Evolutionary conservation across 2,888 invertebrate species (phyloP), one percentile per base, ranked within the genome.

Genomic region (Gnatocerus cornutus): DNA sequence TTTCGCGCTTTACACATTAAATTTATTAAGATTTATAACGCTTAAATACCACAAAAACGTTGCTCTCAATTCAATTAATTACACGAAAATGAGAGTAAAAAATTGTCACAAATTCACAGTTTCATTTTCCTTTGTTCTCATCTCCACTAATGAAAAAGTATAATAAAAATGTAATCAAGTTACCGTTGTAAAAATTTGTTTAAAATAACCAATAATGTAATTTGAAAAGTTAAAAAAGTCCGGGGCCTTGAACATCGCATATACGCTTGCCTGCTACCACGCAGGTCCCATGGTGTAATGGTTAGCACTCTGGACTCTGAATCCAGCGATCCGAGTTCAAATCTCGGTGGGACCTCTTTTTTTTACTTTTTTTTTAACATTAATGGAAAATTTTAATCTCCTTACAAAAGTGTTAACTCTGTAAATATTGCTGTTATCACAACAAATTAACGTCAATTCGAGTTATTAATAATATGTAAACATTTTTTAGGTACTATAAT

Each of bases 241-340:
- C 7, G 37, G 8, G 37, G 37, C 37, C 1, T 8, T 37, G 37
- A 37, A 37, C 1, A 37, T 2, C 7, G 37, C 37, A 5, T n/a
- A 37, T 37, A 21, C 4, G 1, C 2, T 21, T 21, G 4, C 21
- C 1, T 21, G 4, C 21, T 21, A 4, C 33, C 2, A 33, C 41
- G n/a, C 4, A 41, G 41, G 79, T 80, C 79, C 79, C 79, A 79
- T 79, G 79, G 79, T 80, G 79, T 91, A 91, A 91, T 88, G 90
- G 91, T 91, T 89, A 91, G 90, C 91, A 91, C 91, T 91, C 90
- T 91, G 90, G 90, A 91, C 91, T 91, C 88, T 91, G 90, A 91
- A 91, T 91, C 91, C 90, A 90, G 90, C 90, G 90, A 91, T 91
- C 91, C 90, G 90, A 90, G 91, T 91, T 91, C 90, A 90, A 91